Percentiles rank a stretch among this genome's conserved stretches.
These are phyloP conservation scores for Phoebastria nigripes DNA, from an alignment of 2,797 vertebrate genomes.

Conservation along the genomic window DNA sequence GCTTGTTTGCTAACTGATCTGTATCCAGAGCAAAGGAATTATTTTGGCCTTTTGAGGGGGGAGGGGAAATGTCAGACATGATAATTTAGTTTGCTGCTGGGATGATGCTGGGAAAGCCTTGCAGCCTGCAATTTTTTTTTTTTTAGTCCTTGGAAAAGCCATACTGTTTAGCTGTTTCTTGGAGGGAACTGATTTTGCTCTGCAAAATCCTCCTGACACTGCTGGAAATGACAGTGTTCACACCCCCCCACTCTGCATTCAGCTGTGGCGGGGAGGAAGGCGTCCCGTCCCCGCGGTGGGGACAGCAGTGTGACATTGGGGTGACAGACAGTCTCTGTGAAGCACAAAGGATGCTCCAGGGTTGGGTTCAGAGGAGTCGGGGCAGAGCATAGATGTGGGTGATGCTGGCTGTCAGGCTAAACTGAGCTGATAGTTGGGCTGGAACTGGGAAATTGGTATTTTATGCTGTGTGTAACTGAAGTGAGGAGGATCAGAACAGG, in stretches of 20 bases:
- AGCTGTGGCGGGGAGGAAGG: fast-evolving
- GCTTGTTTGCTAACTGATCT: constrained; percentile 46
- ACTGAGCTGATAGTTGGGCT: neutral
- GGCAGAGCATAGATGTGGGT: neutral
- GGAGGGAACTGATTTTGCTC: neutral
- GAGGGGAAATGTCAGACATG: neutral
- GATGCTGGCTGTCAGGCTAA: neutral
- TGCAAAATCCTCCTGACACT: neutral
- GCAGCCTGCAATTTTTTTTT: neutral
- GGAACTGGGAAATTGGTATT: neutral
- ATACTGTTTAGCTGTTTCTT: neutral
- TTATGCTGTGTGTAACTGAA: neutral
- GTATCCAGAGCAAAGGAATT: constrained; percentile 45
- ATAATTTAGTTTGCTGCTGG: neutral
- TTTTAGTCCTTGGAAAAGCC: neutral
- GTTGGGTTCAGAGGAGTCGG: neutral
- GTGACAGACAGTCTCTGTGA: neutral
- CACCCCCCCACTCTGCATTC: fast-evolving
- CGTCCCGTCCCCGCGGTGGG: fast-evolving
- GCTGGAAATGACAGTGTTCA: fast-evolving
- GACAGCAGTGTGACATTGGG: fast-evolving
- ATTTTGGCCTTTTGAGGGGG: neutral
- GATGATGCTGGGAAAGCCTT: neutral
- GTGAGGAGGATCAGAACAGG: neutral
- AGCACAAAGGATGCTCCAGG: neutral